phyloP scores from a whole-genome alignment of 2,797 vertebrate species.

The Prionace glauca region DNA sequence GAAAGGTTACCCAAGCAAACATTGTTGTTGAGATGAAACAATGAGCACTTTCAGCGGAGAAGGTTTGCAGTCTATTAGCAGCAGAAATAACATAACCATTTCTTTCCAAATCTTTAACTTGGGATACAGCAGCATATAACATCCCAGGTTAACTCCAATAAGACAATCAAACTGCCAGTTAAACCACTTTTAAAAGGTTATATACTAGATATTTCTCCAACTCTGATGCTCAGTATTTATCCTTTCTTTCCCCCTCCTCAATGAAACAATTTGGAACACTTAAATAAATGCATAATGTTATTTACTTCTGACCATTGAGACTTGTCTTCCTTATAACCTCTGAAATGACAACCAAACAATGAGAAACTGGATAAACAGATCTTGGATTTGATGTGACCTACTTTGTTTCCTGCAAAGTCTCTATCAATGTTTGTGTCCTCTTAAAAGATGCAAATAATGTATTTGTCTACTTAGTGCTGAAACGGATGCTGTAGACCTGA shows the following conservation, averaged over 20 bases:
- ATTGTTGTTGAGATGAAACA: background rate
- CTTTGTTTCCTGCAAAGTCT: background rate
- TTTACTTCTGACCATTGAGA: background rate
- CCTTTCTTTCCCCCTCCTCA: background rate
- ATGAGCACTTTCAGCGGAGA: background rate
- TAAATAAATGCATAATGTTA: background rate
- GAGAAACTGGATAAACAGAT: background rate
- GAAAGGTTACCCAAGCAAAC: background rate
- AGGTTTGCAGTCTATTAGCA: background rate
- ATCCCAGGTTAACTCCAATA: background rate
- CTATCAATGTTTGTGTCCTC: background rate
- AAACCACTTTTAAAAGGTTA: background rate
- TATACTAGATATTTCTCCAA: background rate
- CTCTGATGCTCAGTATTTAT: background rate
- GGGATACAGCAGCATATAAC: background rate
- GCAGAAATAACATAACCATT: background rate
- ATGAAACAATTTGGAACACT: too few species aligned
- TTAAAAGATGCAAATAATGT: background rate
- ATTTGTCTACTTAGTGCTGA: background rate
- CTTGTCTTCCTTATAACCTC: background rate
- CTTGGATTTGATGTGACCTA: background rate
- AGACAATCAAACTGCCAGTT: background rate
- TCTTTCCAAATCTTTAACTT: background rate
- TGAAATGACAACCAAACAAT: background rate
- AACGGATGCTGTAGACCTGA: background rate